Evolutionary conservation across 2,888 invertebrate species (phyloP), one percentile per base, ranked within the genome.

Genomic region (Tridacna gigas): DNA sequence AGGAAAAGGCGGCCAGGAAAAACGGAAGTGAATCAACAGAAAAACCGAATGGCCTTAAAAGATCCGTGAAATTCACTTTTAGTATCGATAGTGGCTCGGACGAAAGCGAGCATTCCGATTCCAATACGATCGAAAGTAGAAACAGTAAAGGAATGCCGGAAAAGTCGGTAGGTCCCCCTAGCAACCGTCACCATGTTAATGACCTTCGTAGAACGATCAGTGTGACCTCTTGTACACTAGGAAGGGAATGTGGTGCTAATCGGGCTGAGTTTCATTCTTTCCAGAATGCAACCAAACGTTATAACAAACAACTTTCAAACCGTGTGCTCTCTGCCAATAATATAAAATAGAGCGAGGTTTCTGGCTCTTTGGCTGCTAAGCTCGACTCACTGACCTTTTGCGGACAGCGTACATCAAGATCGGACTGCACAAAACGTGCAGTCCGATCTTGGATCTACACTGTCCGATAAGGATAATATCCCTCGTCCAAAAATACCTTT

Each of bases 221-320:
- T 48, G 77, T 77, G 51, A 76, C 73, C n/a, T 56, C 83, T 22
- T 83, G 83, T 79, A 56, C 67, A 22, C 37, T 37, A 28, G 82
- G 82, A 48, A 51, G 79, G 60, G 76, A 81, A 25, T 81, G 84
- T 56, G 56, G 79, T 25, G 51, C 78, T 15, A 66, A 73, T 20
- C 22, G 85, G n/a, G 74, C 80, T 12, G 76, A 85, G 56, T 73
- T 67, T 20, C 51, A 60, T 12, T 77, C 74, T 63, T 80, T 85
- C 61, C 79, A 85, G 65, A 85, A 85, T 45, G 79, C 79, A 26
- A 51, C 79, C 18, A 77, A 73, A 47, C 74, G 85, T n/a, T 85
- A 75, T 37, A 67, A 77, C n/a, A 80, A 74, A 48, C 65, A 74
- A 26, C 37, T 81, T 12, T 71, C 63, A 12, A 61, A 63, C 28